Evolutionary conservation across 2,888 invertebrate species (phyloP).

Genomic region (Heterodera filipjevi): DNA sequence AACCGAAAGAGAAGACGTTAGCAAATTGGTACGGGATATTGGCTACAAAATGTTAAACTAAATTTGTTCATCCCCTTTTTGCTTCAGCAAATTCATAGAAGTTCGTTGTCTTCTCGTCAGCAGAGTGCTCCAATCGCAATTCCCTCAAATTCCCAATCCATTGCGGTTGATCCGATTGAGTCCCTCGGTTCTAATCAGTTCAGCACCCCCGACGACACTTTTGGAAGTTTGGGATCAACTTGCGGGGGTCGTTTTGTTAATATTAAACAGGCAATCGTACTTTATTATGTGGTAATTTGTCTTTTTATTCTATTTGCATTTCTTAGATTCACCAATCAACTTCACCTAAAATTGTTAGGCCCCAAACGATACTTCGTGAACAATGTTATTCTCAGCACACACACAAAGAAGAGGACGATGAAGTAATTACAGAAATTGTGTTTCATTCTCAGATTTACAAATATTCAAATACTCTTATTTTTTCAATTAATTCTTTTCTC

Average conservation of each 20-base stretch:
- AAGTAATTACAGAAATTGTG: slow-evolving; percentile 7
- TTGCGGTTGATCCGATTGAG: background rate
- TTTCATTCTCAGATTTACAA: background rate
- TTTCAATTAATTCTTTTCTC: background rate
- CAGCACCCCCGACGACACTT: slow-evolving; percentile 52
- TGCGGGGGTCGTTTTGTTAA: slow-evolving; percentile 13
- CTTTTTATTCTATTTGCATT: background rate
- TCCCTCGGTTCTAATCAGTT: slow-evolving; percentile 44
- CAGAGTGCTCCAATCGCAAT: slow-evolving; percentile 38
- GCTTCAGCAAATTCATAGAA: background rate
- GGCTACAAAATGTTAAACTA: background rate
- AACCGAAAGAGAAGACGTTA: background rate
- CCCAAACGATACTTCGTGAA: slow-evolving; percentile 4
- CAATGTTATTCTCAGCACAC: background rate
- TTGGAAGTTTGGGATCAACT: slow-evolving; percentile 33
- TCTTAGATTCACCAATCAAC: slow-evolving; percentile 3
- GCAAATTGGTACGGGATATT: background rate
- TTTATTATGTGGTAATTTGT: slow-evolving; percentile 13
- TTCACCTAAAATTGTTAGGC: slow-evolving; percentile 32
- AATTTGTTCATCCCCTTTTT: no score
- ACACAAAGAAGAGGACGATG: background rate
- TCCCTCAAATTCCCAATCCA: slow-evolving; percentile 20
- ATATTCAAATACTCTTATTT: background rate
- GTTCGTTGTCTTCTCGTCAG: slow-evolving; percentile 32
- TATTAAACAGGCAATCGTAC: slow-evolving; percentile 28